Evolutionary conservation across 2,888 invertebrate genomes (phyloP).

Genomic region (Penaeus monodon): DNA sequence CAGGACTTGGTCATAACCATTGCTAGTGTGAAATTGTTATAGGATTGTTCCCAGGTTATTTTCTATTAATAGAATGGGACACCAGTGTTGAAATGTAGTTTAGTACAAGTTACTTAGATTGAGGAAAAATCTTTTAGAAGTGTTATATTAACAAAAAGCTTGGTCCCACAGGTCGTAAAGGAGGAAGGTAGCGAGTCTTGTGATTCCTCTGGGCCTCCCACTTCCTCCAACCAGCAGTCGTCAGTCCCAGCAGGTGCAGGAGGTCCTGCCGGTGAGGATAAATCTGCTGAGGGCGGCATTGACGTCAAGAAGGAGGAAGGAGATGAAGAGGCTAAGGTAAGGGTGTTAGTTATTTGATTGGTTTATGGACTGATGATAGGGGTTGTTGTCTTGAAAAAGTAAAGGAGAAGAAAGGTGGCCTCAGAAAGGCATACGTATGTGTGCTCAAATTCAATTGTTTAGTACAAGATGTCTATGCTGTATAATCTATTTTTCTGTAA

Average conservation of each 20-base stretch:
- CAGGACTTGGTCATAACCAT: no score
- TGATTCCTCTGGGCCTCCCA: slow-evolving; percentile 59
- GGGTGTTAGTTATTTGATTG: neutral
- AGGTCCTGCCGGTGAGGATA: slow-evolving; percentile 69
- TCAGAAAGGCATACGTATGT: no score
- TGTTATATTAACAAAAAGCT: no score
- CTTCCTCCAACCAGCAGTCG: slow-evolving; percentile 70
- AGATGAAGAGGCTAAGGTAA: slow-evolving; percentile 66
- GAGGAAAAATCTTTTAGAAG: no score
- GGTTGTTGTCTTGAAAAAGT: neutral
- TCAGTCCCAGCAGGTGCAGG: slow-evolving; percentile 68
- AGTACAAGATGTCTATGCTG: no score
- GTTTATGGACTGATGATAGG: slow-evolving; percentile 3
- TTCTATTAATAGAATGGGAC: no score
- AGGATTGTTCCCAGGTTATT: no score
- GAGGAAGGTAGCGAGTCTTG: slow-evolving; percentile 72
- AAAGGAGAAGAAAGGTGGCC: neutral
- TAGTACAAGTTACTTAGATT: no score
- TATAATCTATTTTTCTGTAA: no score
- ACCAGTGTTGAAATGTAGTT: no score
- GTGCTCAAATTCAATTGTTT: no score
- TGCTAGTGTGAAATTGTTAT: no score
- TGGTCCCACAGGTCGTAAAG: slow-evolving; percentile 54
- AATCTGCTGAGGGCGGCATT: slow-evolving; percentile 73
- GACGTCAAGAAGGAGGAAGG: slow-evolving; percentile 69